phyloP scores from a whole-genome alignment of 2,797 vertebrate genomes.

The Novumbra hubbsi region DNA sequence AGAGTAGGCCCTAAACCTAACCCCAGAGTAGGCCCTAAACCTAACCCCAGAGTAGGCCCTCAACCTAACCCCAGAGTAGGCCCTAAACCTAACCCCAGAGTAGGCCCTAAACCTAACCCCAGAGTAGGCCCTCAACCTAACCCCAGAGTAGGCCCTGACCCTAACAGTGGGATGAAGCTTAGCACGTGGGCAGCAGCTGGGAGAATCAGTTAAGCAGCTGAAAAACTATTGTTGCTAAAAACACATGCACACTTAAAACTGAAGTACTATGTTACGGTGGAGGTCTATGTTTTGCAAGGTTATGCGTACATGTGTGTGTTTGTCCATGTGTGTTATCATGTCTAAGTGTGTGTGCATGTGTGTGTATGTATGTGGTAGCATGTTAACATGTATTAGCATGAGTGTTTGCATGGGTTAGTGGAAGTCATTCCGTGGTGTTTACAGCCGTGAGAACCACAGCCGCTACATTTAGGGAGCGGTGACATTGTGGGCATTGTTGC shows the following conservation, averaged over 20 bases:
- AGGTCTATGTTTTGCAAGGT: neutral
- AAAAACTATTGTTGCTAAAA: neutral
- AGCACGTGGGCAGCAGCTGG: neutral
- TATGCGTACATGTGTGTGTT: too few species aligned
- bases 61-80: too few species aligned
- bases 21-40: too few species aligned
- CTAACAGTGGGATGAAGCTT: neutral
- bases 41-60: too few species aligned
- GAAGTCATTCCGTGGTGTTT: neutral
- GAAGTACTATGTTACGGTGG: neutral
- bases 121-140: too few species aligned
- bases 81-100: too few species aligned
- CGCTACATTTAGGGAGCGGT: conserved; percentile 63
- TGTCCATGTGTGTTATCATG: neutral
- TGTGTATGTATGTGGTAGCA: too few species aligned
- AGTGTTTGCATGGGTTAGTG: neutral
- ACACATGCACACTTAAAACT: neutral
- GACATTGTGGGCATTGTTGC: conserved; percentile 62
- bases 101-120: too few species aligned
- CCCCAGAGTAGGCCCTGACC: too few species aligned
- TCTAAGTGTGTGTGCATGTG: conserved; percentile 1
- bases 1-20: too few species aligned
- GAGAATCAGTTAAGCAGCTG: neutral
- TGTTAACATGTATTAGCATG: neutral
- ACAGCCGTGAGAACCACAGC: conserved; percentile 45